Evolutionary conservation across 2,797 vertebrate genomes (phyloP), one percentile per base, ranked within the genome.

Genomic region (Spea hammondii): DNA sequence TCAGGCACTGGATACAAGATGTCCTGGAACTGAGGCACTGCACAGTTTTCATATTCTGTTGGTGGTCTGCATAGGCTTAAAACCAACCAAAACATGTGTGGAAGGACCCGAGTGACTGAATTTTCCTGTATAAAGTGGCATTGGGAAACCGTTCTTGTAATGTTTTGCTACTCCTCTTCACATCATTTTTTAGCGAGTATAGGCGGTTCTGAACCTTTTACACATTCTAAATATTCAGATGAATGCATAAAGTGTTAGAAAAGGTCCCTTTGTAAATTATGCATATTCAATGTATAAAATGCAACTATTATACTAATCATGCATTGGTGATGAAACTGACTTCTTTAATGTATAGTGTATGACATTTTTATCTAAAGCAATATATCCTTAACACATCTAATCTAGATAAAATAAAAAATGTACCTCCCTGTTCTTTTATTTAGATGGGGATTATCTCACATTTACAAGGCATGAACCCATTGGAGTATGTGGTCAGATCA

Each of bases 401-500:
- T 32, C 32, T 32, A 32, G 32, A 32, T 32, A 32, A 32, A 32
- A 32, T 32, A 32, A 32, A 32, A 62, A 62, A 6, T 17, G 5
- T 62, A 62, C 9, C 17, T 17, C 17, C 17, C 14, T 6, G 14
- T 77, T 49, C 48, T 11, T 54, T 51, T 75, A 88, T 89, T 86
- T 93, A 99, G 97, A 99, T 93, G 98, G 98, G 89, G 96, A 97
- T 86, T 99, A 95, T 92, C 95, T 99, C 88, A 95, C 97, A 45
- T 98, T 99, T 89, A 99, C 98, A 88, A 95, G 95, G 91, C 93
- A 96, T 44, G 98, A 99, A 89, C 97, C 98, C 84, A 96, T 99
- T 9, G 98, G 98, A 86, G 97, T 99, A 83, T 99, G 98, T 86
- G 98, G 98, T 94, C 98, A 99, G 94, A 99, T 99, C 92, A 95